These are phyloP conservation scores for Nasonia vitripennis DNA, from an alignment of 1,140 invertebrate species.

Conservation along the genomic window DNA sequence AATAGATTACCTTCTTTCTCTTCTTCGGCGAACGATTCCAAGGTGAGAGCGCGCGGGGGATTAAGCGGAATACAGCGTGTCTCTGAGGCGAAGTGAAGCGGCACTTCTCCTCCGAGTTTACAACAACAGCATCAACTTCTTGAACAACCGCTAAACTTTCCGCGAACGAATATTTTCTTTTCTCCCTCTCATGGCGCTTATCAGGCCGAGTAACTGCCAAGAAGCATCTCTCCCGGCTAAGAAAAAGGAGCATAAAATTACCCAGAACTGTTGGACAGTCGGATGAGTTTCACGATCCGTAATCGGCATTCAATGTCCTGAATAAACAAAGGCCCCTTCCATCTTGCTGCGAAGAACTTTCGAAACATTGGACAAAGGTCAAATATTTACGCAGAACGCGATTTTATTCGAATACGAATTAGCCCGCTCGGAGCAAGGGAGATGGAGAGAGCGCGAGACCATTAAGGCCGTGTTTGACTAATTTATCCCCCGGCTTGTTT, in stretches of 20 bases:
- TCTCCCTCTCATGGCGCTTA: not conserved
- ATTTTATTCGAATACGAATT: not conserved
- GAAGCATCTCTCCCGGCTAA: not conserved
- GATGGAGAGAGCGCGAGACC: too few species aligned
- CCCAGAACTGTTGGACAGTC: not conserved
- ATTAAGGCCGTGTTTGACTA: not conserved
- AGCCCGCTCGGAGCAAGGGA: too few species aligned
- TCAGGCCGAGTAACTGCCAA: not conserved
- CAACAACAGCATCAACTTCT: slow-evolving; percentile 5
- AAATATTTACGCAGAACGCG: not conserved
- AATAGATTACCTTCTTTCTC: not conserved
- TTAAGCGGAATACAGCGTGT: not conserved
- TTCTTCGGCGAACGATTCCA: not conserved
- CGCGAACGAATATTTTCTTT: not conserved
- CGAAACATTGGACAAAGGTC: not conserved
- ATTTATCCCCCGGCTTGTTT: not conserved
- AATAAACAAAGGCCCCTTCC: not conserved
- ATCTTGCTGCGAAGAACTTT: not conserved
- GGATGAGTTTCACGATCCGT: not conserved
- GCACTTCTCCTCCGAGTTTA: slow-evolving; percentile 22
- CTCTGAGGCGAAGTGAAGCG: not conserved
- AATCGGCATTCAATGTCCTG: not conserved
- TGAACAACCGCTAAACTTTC: slow-evolving; percentile 26
- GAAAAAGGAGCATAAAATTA: not conserved
- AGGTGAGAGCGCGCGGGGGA: not conserved